Conservation (phyloP, 2,888 invertebrate genomes). For the Cryptus viduatorius region DNA sequence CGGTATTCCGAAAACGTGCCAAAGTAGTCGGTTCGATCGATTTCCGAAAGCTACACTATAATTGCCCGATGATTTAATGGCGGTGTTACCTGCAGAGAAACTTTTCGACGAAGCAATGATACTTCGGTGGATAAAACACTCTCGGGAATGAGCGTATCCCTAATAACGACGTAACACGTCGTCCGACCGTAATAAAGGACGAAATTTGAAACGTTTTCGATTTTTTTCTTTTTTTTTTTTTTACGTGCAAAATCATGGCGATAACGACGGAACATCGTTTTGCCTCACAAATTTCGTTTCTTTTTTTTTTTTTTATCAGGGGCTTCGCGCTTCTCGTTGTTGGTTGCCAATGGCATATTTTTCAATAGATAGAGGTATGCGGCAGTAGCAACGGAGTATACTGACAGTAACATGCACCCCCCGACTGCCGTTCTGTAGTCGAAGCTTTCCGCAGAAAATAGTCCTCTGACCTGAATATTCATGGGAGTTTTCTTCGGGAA, state of each 20-base stretch:
- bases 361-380: conserved; percentile 16
- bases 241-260: neutral
- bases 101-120: conserved; percentile 48
- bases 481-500: conserved; percentile 45
- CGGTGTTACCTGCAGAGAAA: neutral
- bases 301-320: neutral
- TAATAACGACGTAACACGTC: too few relatives aligned
- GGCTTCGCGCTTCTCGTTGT: conserved; percentile 34
- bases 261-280: conserved; percentile 50
- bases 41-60: conserved; percentile 44
- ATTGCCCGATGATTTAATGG: conserved; percentile 61
- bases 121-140: neutral
- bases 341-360: conserved; percentile 25
- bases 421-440: neutral
- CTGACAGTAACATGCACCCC: neutral
- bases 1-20: conserved; percentile 44
- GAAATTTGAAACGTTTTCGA: neutral
- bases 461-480: conserved; percentile 65
- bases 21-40: conserved; percentile 48
- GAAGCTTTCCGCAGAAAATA: conserved; percentile 44
- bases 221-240: conserved; percentile 29
- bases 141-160: conserved; percentile 14
- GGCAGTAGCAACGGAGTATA: too few relatives aligned
- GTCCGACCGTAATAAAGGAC: too few relatives aligned
- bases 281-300: conserved; percentile 58